phyloP scores from a whole-genome alignment of 2,113 vertebrate species.

The Gallinago undulata region DNA sequence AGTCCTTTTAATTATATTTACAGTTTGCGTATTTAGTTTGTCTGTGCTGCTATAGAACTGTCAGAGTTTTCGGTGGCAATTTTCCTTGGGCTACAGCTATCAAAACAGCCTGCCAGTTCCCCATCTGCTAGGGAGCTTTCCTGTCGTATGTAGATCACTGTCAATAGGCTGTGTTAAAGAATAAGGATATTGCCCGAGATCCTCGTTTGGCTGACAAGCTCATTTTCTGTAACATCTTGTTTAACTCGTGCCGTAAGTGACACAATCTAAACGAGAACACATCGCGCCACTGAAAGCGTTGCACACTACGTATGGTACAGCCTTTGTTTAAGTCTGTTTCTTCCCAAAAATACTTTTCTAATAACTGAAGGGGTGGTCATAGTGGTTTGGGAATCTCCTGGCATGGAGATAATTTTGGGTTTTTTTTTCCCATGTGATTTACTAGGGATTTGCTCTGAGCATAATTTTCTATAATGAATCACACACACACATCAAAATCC shows the following conservation, averaged over 20 bases:
- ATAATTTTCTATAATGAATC: neutral
- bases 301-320: accelerated
- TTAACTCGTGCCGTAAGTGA: neutral
- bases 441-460: neutral
- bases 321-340: neutral
- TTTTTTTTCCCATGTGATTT: neutral
- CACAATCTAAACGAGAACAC: neutral
- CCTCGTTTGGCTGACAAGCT: neutral
- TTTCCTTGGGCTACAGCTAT: neutral
- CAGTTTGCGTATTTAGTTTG: neutral
- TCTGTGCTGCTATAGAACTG: neutral
- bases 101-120: neutral
- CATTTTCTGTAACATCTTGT: neutral
- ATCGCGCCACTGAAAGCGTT: accelerated
- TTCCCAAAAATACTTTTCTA: neutral
- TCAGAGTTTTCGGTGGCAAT: neutral
- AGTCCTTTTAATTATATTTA: neutral
- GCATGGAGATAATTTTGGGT: neutral
- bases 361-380: neutral
- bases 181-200: neutral
- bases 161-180: neutral
- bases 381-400: neutral
- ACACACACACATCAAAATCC: accelerated
- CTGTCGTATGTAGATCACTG: neutral
- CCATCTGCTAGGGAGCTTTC: constrained; percentile 29